Base-by-base conservation (phyloP, 2,113 vertebrate species). In the Albula glossodonta region DNA sequence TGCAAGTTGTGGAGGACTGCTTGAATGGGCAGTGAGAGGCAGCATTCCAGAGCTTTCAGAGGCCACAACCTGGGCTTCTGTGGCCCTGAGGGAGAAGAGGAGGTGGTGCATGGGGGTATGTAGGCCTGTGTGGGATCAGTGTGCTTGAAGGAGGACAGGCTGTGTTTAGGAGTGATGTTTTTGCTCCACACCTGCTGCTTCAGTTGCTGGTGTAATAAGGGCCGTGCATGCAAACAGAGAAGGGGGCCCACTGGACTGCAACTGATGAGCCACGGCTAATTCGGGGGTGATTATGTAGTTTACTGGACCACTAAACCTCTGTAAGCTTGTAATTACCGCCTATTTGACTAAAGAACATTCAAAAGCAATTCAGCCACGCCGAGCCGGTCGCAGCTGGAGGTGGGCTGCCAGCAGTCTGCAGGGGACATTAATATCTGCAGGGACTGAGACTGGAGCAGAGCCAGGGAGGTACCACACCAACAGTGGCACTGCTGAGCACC, bases 251-350 rank as follows among this genome's bases (percentile, higher is more conserved):
- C 96, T 98, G 97, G 97, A 97, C 97, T 99, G 97, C 96, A 95
- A 97, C 97, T 99, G 98, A 99, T 99, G 98, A 99, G 97, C 96
- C 96, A 92, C 87, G 96, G 96, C 97, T 99, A 99, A 99, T 99
- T 98, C 97, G 96, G 96, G 97, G 97, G 97, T 98, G 97, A 99
- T 99, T 99, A 99, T 98, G 97, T 99, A 97, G 98, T 99, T 99
- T 99, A 98, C 98, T 99, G 97, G 98, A 98, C 98, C 97, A 99
- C 98, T 99, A 98, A 99, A 99, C 97, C 98, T 98, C 97, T 98
- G 98, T 98, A 98, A 99, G 98, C 97, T 97, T 96, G 96, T 99
- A 99, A 99, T 99, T 99, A 99, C 97, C 96, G 97, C 97, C 97
- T 98, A 98, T 98, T 99, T 99, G 97, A 99, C 97, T 95, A 96